Conservation (phyloP, 1,140 invertebrate species). For the Drosophila azteca region DNA sequence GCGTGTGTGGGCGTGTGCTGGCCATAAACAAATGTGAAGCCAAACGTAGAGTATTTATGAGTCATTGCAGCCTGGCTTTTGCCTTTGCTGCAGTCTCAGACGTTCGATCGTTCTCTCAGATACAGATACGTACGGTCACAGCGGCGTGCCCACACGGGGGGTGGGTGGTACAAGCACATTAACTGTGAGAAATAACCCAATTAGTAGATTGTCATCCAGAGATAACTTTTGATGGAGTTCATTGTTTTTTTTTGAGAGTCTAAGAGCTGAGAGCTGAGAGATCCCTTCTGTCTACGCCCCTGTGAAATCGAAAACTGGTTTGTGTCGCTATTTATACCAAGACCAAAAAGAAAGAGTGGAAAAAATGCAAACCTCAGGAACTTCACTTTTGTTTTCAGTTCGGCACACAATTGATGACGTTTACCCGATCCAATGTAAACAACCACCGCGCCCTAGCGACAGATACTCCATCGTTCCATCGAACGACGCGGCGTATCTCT, state of each 20-base stretch:
- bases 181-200: constrained; percentile 36
- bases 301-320: constrained; percentile 49
- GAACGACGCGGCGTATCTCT: constrained; percentile 16
- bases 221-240: constrained; percentile 27
- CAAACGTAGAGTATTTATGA: constrained; percentile 50
- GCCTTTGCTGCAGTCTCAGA: constrained; percentile 26
- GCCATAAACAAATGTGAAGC: no score
- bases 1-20: constrained; percentile 44
- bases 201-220: constrained; percentile 21
- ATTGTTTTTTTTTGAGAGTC: not conserved
- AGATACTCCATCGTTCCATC: not conserved
- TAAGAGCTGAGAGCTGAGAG: not conserved
- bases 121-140: constrained; percentile 28
- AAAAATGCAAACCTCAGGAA: constrained; percentile 51
- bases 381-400: constrained; percentile 71
- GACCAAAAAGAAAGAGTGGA: constrained; percentile 16
- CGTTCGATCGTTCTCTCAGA: constrained; percentile 40
- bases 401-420: constrained; percentile 51
- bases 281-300: constrained; percentile 9
- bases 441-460: constrained; percentile 14
- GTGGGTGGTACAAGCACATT: not conserved
- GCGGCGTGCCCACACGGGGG: not conserved
- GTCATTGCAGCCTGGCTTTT: constrained; percentile 56
- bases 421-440: constrained; percentile 51
- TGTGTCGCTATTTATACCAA: constrained; percentile 32